These are phyloP conservation scores for Sebastes minor DNA, from an alignment of 2,797 vertebrate genomes.

Conservation along the genomic window DNA sequence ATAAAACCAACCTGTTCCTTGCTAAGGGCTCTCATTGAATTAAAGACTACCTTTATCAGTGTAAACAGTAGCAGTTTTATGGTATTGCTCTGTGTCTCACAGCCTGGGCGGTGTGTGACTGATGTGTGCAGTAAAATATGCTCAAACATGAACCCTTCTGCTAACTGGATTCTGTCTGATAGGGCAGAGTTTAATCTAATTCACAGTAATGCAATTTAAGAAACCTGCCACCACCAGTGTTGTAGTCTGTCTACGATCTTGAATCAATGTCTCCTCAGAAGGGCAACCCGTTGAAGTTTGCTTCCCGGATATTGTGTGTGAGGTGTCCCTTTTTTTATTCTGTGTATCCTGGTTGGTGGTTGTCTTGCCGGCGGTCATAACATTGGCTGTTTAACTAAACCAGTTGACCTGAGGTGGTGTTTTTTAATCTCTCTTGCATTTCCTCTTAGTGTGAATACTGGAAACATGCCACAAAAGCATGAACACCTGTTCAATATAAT, in stretches of 20 bases:
- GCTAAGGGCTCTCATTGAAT: constrained; percentile 20
- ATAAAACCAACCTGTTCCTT: constrained; percentile 32
- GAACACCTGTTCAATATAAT: not conserved
- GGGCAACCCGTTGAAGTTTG: constrained; percentile 18
- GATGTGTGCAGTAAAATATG: constrained; percentile 17
- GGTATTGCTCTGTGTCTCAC: constrained; percentile 9
- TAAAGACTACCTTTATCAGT: constrained; percentile 28
- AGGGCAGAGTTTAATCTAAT: constrained; percentile 43
- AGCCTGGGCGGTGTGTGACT: not conserved
- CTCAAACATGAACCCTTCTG: constrained; percentile 27
- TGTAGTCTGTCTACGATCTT: constrained; percentile 23
- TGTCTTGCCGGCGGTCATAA: constrained; percentile 3
- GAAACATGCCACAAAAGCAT: not conserved
- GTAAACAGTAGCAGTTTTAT: constrained; percentile 48
- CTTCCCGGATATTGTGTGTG: not conserved
- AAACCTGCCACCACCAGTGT: constrained; percentile 21
- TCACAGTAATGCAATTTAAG: constrained; percentile 46
- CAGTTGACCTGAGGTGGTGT: not conserved
- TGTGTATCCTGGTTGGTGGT: constrained; percentile 14
- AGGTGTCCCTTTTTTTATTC: not conserved
- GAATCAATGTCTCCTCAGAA: constrained; percentile 20
- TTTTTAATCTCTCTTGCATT: not conserved
- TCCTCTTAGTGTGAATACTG: not conserved
- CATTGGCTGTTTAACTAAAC: constrained; percentile 14
- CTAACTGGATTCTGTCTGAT: constrained; percentile 41